Percentiles rank a stretch among this genome's conserved stretches.
phyloP scores from a whole-genome alignment of 2,113 vertebrate genomes.

The Trogon surrucura region DNA sequence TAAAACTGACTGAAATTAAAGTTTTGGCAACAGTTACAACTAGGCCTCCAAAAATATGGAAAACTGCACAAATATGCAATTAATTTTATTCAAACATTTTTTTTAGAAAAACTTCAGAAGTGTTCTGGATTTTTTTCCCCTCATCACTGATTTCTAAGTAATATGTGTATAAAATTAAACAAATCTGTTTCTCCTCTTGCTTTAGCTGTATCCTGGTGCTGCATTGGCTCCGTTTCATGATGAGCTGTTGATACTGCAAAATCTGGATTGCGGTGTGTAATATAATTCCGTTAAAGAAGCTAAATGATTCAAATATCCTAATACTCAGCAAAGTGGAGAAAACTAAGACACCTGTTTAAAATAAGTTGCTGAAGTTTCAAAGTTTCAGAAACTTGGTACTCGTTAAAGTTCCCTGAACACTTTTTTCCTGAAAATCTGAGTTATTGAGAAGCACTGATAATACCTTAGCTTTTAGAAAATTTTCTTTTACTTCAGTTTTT shows the following conservation, averaged over 20 bases:
- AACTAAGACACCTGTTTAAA: slow-evolving; percentile 24
- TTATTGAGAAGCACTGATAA: background rate
- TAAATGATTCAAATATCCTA: slow-evolving; percentile 53
- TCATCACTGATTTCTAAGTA: slow-evolving; percentile 19
- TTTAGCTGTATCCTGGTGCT: slow-evolving; percentile 23
- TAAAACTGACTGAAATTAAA: slow-evolving; percentile 6
- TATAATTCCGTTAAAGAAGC: slow-evolving; percentile 28
- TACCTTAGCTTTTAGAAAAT: background rate
- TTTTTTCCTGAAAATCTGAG: background rate
- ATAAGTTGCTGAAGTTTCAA: slow-evolving; percentile 50
- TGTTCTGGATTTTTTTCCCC: slow-evolving; percentile 12
- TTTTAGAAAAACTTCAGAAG: background rate
- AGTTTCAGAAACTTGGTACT: slow-evolving; percentile 18
- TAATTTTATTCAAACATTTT: slow-evolving; percentile 3
- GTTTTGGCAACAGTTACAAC: background rate
- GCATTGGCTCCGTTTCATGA: slow-evolving; percentile 14
- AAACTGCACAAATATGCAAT: slow-evolving; percentile 6
- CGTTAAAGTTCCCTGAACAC: background rate
- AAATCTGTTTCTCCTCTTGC: slow-evolving; percentile 28
- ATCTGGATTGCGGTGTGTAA: slow-evolving; percentile 8
- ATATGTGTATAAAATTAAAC: slow-evolving; percentile 4
- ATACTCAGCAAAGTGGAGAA: slow-evolving; percentile 35
- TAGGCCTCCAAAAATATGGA: background rate
- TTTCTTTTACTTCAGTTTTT: background rate
- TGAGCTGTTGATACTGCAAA: slow-evolving; percentile 53